Conservation (phyloP, 1,140 invertebrate species). For the Sarcophaga bullata region DNA sequence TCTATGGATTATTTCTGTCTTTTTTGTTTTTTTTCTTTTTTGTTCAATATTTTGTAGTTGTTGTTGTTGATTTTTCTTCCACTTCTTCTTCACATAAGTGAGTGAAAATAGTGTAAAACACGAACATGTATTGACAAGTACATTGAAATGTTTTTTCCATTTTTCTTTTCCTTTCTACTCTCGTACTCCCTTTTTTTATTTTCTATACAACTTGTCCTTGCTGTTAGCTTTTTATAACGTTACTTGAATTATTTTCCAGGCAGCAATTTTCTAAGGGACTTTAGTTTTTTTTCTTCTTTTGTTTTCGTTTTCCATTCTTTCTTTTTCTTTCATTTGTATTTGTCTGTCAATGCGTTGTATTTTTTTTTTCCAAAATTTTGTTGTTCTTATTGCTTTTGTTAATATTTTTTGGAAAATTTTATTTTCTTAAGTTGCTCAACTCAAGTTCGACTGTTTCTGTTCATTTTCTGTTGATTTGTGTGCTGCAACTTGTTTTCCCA, state of each 20-base stretch:
- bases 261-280: background rate
- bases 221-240: too few species aligned
- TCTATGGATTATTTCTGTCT: conserved; percentile 3
- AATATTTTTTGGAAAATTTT: background rate
- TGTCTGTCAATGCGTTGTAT: background rate
- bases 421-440: background rate
- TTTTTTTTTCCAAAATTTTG: background rate
- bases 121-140: conserved; percentile 7
- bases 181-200: background rate
- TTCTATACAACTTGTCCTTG: background rate
- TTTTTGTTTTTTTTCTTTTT: background rate
- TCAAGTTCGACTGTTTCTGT: background rate
- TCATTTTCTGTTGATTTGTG: background rate
- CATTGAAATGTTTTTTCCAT: conserved; percentile 5
- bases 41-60: background rate
- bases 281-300: background rate
- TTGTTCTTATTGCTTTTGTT: background rate
- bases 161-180: background rate
- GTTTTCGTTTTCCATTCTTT: background rate
- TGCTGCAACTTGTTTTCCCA: too few species aligned
- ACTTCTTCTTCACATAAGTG: background rate
- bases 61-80: too few species aligned
- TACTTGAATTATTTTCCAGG: background rate
- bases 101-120: conserved; percentile 20
- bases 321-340: background rate